These are phyloP conservation scores for Neolamprologus longior DNA, from an alignment of 2,113 vertebrate genomes.

Conservation along the genomic window DNA sequence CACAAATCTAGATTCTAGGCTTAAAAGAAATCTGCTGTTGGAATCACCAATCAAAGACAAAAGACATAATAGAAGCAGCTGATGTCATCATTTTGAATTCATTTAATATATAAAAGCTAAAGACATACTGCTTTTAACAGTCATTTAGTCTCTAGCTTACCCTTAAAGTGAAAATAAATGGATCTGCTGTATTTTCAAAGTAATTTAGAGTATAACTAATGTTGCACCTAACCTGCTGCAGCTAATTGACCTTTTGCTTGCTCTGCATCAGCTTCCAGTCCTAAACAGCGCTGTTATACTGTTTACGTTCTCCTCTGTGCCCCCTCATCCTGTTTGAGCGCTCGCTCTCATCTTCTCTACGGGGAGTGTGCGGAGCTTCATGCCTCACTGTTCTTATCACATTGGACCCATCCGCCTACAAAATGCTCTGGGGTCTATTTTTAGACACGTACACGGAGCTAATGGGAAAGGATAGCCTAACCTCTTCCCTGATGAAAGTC, in stretches of 20 bases:
- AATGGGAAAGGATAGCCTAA: constrained; percentile 1
- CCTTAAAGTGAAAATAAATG: background rate
- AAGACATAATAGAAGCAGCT: background rate
- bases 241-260: background rate
- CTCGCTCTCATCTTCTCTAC: constrained; percentile 13
- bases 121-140: background rate
- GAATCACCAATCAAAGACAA: background rate
- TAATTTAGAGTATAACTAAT: background rate
- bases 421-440: background rate
- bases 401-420: constrained; percentile 6
- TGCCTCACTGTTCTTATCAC: background rate
- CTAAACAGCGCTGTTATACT: background rate
- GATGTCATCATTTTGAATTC: background rate
- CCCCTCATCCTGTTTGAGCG: background rate
- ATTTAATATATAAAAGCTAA: background rate
- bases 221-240: background rate
- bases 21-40: background rate
- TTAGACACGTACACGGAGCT: background rate
- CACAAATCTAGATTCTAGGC: background rate
- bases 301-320: background rate
- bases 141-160: background rate
- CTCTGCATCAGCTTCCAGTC: background rate
- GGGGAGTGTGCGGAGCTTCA: background rate
- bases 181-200: background rate
- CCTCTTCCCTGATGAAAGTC: background rate